A percentile compares a stretch with the other conserved stretches of the same genome.
Evolutionary conservation across 2,888 invertebrate genomes (phyloP).

Genomic region (Latheticus oryzae): DNA sequence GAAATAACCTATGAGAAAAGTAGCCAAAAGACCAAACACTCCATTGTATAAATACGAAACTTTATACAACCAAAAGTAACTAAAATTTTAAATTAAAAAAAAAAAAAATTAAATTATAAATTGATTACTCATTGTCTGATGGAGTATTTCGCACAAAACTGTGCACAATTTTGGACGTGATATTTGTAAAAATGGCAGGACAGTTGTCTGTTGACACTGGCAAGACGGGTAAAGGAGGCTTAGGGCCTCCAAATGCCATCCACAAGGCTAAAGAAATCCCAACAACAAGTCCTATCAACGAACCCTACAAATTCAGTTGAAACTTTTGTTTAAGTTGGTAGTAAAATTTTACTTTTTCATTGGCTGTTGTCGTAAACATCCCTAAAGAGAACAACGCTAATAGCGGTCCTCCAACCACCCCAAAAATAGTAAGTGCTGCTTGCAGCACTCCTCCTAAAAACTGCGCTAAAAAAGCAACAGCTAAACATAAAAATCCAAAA

Average conservation of each 20-base stretch:
- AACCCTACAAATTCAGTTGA: conserved; percentile 71
- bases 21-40: conserved; percentile 67
- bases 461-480: conserved; percentile 85
- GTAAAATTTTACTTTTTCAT: conserved; percentile 73
- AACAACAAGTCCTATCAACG: conserved; percentile 72
- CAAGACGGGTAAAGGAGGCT: conserved; percentile 71
- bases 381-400: conserved; percentile 87
- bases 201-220: conserved; percentile 74
- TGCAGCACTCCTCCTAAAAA: conserved; percentile 89
- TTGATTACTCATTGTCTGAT: conserved; percentile 2
- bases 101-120: conserved; percentile 6
- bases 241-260: conserved; percentile 87
- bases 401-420: conserved; percentile 89
- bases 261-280: conserved; percentile 80
- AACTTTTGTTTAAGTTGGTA: too few relatives aligned
- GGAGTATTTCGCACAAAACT: too few relatives aligned
- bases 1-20: conserved; percentile 68
- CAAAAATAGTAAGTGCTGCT: conserved; percentile 86
- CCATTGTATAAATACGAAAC: conserved; percentile 82
- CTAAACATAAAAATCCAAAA: conserved; percentile 82
- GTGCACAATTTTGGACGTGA: not conserved
- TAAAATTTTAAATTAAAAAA: too few relatives aligned
- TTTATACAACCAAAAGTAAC: conserved; percentile 75
- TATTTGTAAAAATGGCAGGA: conserved; percentile 25
- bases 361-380: conserved; percentile 81